phyloP scores from a whole-genome alignment of 2,888 invertebrate genomes.

The Meiosimyza platycephala region DNA sequence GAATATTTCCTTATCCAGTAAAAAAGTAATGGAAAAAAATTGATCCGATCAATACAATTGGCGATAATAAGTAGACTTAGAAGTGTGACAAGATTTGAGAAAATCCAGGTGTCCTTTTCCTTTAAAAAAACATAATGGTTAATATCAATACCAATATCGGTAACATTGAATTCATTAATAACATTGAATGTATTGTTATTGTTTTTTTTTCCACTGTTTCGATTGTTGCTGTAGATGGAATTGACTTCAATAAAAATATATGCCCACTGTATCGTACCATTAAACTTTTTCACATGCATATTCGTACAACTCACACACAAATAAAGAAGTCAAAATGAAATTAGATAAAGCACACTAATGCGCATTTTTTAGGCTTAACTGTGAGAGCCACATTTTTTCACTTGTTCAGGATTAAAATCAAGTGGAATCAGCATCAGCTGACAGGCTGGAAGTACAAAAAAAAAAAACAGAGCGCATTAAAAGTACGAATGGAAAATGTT shows the following conservation, averaged over 20 bases:
- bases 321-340: conserved; percentile 8
- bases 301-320: neutral
- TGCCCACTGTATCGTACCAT: neutral
- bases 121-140: too few relatives aligned
- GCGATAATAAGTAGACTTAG: too few relatives aligned
- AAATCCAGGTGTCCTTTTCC: too few relatives aligned
- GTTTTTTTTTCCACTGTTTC: too few relatives aligned
- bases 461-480: neutral
- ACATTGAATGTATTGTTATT: too few relatives aligned
- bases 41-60: too few relatives aligned
- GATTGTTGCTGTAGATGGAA: too few relatives aligned
- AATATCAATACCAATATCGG: too few relatives aligned
- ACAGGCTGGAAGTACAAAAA: neutral
- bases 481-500: neutral
- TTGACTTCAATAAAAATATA: neutral
- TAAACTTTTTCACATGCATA: conserved; percentile 4
- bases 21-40: too few relatives aligned
- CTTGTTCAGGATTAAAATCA: conserved; percentile 17
- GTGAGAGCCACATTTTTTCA: conserved; percentile 2
- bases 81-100: too few relatives aligned
- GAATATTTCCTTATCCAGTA: too few relatives aligned
- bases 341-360: conserved; percentile 17
- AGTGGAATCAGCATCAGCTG: neutral
- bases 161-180: too few relatives aligned
- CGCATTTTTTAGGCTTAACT: conserved; percentile 33